Conservation (phyloP, 2,113 vertebrate genomes). For the Octodon degus region DNA sequence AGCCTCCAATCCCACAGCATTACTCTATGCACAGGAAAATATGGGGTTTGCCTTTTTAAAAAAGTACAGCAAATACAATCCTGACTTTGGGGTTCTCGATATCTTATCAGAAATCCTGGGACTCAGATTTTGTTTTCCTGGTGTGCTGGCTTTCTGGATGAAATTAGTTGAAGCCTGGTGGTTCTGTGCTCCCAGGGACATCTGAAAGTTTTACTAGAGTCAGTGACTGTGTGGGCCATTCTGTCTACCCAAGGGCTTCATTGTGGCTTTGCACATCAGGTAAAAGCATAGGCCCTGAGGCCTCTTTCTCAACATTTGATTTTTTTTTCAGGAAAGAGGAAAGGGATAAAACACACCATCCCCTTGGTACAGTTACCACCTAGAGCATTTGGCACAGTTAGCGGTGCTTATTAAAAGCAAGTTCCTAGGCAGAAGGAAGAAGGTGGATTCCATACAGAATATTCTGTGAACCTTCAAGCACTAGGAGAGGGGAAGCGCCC, state of each 20-base stretch:
- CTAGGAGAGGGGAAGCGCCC: not conserved
- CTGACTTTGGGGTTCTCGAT: not conserved
- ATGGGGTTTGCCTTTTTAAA: not conserved
- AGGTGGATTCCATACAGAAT: not conserved
- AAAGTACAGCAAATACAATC: not conserved
- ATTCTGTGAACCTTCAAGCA: not conserved
- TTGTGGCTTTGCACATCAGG: not conserved
- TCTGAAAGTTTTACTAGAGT: not conserved
- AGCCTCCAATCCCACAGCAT: conserved; percentile 61
- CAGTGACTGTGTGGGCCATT: fast-evolving
- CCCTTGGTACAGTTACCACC: not conserved
- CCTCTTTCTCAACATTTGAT: not conserved
- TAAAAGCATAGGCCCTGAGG: not conserved
- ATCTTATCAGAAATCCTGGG: conserved; percentile 39
- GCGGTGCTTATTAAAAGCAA: not conserved
- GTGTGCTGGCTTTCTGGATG: not conserved
- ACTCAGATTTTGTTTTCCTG: not conserved
- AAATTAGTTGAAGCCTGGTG: not conserved
- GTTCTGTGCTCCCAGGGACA: not conserved
- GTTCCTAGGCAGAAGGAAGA: not conserved
- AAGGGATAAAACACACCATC: not conserved
- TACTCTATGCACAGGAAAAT: conserved; percentile 7
- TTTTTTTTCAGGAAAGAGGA: not conserved
- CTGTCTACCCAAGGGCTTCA: not conserved
- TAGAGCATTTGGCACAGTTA: too few species aligned